Evolutionary conservation across 2,113 vertebrate species (phyloP).

Genomic region (Clinocottus analis): DNA sequence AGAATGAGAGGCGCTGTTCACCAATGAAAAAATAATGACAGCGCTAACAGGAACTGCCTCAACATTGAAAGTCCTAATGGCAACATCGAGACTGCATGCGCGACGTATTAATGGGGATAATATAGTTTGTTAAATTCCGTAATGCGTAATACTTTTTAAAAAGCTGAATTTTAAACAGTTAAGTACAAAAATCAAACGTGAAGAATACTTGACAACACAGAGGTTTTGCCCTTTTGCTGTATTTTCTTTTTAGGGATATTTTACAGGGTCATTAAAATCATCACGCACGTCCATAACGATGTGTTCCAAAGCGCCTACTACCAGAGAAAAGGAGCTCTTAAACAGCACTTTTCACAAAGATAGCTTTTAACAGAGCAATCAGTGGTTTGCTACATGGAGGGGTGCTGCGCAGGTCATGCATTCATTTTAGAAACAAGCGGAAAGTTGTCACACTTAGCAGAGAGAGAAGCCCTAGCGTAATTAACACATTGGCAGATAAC

Average conservation of each 20-base stretch:
- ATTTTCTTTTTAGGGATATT: slow-evolving; percentile 61
- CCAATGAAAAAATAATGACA: slow-evolving; percentile 49
- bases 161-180: slow-evolving; percentile 48
- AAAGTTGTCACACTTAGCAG: slow-evolving; percentile 63
- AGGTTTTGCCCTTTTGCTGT: slow-evolving; percentile 38
- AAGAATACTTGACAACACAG: slow-evolving; percentile 52
- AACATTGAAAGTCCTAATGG: slow-evolving; percentile 25
- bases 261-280: slow-evolving; percentile 60
- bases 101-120: slow-evolving; percentile 21
- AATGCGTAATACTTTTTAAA: slow-evolving; percentile 39
- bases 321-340: slow-evolving; percentile 61
- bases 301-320: slow-evolving; percentile 41
- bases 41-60: slow-evolving; percentile 24
- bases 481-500: slow-evolving; percentile 78
- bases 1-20: slow-evolving; percentile 50
- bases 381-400: slow-evolving; percentile 56
- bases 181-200: slow-evolving; percentile 30
- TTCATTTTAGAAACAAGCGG: slow-evolving; percentile 75
- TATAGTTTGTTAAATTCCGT: slow-evolving; percentile 17
- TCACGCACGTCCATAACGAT: slow-evolving; percentile 59
- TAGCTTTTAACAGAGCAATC: slow-evolving; percentile 72
- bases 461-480: slow-evolving; percentile 71
- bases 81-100: neutral
- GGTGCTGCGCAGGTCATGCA: slow-evolving; percentile 61
- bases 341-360: slow-evolving; percentile 70